Percentiles rank a stretch among this genome's conserved stretches.
Evolutionary conservation across 2,888 invertebrate species (phyloP).

Genomic region (Pteria penguin): DNA sequence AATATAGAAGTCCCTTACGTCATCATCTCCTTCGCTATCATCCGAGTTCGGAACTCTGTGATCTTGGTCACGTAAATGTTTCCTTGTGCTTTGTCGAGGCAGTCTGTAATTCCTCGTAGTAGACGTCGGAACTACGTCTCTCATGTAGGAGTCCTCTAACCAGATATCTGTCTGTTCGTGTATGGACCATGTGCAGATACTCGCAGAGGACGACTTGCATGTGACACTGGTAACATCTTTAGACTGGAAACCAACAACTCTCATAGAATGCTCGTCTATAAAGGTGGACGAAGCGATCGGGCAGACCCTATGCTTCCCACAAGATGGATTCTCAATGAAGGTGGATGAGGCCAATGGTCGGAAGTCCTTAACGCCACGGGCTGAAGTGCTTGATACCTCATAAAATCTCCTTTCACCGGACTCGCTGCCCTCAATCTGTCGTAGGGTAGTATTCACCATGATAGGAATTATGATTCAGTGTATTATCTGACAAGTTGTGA

Average conservation of each 20-base stretch:
- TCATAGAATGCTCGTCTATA: too few species aligned
- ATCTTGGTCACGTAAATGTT: background rate
- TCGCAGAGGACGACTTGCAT: too few species aligned
- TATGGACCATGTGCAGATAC: background rate
- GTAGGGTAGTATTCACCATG: too few species aligned
- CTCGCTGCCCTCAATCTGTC: background rate
- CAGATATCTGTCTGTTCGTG: background rate
- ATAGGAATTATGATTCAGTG: too few species aligned
- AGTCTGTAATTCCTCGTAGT: background rate
- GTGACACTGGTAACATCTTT: too few species aligned
- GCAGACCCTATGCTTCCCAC: too few species aligned
- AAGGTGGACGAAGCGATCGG: too few species aligned
- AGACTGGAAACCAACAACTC: too few species aligned
- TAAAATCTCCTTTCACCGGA: background rate
- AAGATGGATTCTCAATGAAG: background rate
- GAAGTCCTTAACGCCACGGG: too few species aligned
- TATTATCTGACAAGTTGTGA: too few species aligned
- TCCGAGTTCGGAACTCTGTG: background rate
- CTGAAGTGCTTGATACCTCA: background rate
- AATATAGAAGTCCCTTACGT: background rate
- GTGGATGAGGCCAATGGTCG: background rate
- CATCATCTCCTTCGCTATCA: background rate
- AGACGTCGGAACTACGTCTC: background rate
- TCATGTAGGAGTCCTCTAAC: background rate
- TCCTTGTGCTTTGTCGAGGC: background rate